Base-by-base conservation (phyloP, 2,888 invertebrate species). In the Clanis bilineata region DNA sequence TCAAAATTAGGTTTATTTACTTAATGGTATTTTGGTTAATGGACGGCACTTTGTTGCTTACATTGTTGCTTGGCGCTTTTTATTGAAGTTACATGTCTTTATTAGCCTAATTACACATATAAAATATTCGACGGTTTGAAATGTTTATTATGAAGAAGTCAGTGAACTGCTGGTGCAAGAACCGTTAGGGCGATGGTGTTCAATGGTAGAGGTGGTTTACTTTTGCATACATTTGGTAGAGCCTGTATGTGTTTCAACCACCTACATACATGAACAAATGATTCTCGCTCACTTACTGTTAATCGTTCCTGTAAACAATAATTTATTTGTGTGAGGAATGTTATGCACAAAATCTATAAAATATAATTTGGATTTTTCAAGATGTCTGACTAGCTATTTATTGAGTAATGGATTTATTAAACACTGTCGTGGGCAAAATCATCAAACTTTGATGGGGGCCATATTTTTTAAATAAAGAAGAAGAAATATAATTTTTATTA, bases 191-290 rank as follows among this genome's bases (percentile, higher is more conserved):
- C 80, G 41, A 92, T 67, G 12, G 86, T 82, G 38, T 87, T 83
- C 6, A 92, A 66, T 15, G 73, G 76, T 22, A 91, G 66, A 0
- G 88, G 87, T 1, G 80, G 69, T 51, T 78, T 73, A 58, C 65
- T 77, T 0, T 73, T 68, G 65, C 95, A 93, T n/a, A 96, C 86
- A 74, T 89, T 92, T 0, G 94, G 92, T 62, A 95, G 93, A 62
- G 95, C 94, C 75, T 96, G 96, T 61, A 97, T 84, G 74, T 96
- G 95, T 79, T 95, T 95, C 68, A 94, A 95, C 96, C 96, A 96
- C 70, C 96, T 92, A 44, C 96, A 96, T 0, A 96, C 81, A 77
- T 96, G 94, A 23, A 96, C 75, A 63, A 94, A 92, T 57, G 94
- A 93, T 72, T 96, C 96, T 72, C 95, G 95, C 57, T 96, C 96